Conservation (phyloP, 1,140 invertebrate genomes). For the Rhizoglyphus robini region DNA sequence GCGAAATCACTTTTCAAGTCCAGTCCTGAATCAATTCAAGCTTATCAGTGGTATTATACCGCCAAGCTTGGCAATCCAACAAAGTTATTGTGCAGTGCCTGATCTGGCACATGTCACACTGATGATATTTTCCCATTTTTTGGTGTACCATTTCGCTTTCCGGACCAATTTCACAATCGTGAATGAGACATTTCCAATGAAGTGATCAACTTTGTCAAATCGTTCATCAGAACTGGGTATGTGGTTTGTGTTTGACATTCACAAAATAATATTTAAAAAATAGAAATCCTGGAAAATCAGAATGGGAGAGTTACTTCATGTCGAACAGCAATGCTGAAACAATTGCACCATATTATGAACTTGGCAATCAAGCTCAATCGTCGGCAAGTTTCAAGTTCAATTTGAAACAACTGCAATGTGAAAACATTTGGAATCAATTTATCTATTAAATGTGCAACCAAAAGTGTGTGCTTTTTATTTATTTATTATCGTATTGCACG, state of each 20-base stretch:
- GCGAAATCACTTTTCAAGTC: not conserved
- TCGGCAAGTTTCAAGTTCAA: not conserved
- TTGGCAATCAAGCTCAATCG: not conserved
- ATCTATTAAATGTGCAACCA: too few relatives aligned
- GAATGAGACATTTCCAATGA: constrained; percentile 1
- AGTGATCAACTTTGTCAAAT: constrained; percentile 9
- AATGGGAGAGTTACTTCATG: constrained; percentile 5
- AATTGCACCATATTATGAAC: constrained; percentile 15
- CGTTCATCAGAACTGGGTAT: not conserved
- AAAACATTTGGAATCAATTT: constrained; percentile 7
- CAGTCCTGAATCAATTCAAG: not conserved
- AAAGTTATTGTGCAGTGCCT: constrained; percentile 32
- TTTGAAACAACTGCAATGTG: constrained; percentile 11
- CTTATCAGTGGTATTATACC: constrained; percentile 16
- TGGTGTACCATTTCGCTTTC: constrained; percentile 58
- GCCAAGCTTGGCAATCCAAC: not conserved
- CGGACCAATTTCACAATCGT: not conserved
- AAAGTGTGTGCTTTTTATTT: too few relatives aligned
- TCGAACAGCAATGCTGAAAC: not conserved
- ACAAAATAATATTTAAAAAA: not conserved
- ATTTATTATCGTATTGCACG: too few relatives aligned
- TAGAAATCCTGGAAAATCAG: not conserved
- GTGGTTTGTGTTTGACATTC: not conserved
- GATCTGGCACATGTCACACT: constrained; percentile 88
- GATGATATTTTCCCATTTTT: constrained; percentile 91